phyloP scores from a whole-genome alignment of 2,888 invertebrate species.

The Agapostemon virescens region DNA sequence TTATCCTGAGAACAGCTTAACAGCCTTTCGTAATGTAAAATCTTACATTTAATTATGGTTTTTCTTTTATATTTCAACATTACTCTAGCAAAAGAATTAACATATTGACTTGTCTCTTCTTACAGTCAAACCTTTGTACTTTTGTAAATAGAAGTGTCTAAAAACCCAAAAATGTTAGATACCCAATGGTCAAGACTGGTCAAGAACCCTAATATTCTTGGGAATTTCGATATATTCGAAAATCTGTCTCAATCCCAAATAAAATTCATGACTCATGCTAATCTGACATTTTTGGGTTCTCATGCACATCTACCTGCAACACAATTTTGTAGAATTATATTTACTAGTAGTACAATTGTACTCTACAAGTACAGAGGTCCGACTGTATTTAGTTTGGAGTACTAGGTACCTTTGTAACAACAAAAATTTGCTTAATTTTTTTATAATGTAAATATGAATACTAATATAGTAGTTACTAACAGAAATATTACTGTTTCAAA shows the following conservation, averaged over 20 bases:
- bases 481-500: conserved; percentile 28
- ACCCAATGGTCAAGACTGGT: no score
- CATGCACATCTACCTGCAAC: not conserved
- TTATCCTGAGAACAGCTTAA: conserved; percentile 90
- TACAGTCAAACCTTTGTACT: not conserved
- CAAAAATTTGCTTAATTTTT: conserved; percentile 31
- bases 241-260: not conserved
- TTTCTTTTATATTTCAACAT: conserved; percentile 22
- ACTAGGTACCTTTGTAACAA: conserved; percentile 14
- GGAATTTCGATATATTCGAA: not conserved
- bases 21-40: conserved; percentile 87
- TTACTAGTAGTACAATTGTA: not conserved
- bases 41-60: conserved; percentile 47
- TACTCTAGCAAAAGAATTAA: conserved; percentile 18
- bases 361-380: not conserved
- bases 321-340: not conserved
- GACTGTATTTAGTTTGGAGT: conserved; percentile 11
- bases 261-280: not conserved
- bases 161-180: no score
- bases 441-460: conserved; percentile 31
- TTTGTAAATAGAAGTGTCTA: not conserved
- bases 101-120: conserved; percentile 6
- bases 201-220: not conserved
- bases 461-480: conserved; percentile 54
- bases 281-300: not conserved